These are phyloP conservation scores for Brachyptera putata DNA, from an alignment of 2,888 invertebrate genomes.

Conservation along the genomic window DNA sequence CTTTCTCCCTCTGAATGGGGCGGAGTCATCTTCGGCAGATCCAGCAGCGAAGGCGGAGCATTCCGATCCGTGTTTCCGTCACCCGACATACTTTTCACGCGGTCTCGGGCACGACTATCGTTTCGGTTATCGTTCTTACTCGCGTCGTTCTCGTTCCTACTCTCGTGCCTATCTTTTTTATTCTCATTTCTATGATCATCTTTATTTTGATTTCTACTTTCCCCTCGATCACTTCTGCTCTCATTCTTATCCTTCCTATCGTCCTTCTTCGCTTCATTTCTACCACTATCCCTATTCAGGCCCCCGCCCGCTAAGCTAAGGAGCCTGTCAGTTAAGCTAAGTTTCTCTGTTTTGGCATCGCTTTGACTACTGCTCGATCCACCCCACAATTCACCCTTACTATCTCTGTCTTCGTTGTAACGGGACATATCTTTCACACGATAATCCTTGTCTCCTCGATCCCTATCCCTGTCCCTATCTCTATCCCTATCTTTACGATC, in stretches of 20 bases:
- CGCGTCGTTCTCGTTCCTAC: slow-evolving; percentile 30
- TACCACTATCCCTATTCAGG: slow-evolving; percentile 34
- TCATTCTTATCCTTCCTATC: neutral
- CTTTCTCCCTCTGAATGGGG: slow-evolving; percentile 19
- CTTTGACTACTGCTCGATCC: neutral
- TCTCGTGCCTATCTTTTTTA: no score
- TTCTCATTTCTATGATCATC: neutral
- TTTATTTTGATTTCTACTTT: neutral
- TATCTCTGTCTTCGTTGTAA: neutral
- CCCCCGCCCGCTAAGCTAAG: slow-evolving; percentile 45
- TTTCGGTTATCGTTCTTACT: slow-evolving; percentile 16
- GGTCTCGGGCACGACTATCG: slow-evolving; percentile 32
- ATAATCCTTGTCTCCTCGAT: slow-evolving; percentile 37
- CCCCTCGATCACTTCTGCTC: neutral
- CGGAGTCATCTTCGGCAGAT: slow-evolving; percentile 30
- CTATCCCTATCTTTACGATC: slow-evolving; percentile 39
- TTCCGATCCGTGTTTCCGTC: slow-evolving; percentile 37
- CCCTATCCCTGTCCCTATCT: slow-evolving; percentile 37
- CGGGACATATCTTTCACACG: slow-evolving; percentile 35
- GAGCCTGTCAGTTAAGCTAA: slow-evolving; percentile 44
- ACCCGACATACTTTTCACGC: slow-evolving; percentile 16
- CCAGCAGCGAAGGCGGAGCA: slow-evolving; percentile 42
- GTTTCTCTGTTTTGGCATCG: slow-evolving; percentile 39
- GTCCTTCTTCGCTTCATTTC: neutral
- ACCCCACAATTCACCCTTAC: slow-evolving; percentile 8